Evolutionary conservation across 2,797 vertebrate genomes (phyloP).

Genomic region (Sebastes hubbsi): DNA sequence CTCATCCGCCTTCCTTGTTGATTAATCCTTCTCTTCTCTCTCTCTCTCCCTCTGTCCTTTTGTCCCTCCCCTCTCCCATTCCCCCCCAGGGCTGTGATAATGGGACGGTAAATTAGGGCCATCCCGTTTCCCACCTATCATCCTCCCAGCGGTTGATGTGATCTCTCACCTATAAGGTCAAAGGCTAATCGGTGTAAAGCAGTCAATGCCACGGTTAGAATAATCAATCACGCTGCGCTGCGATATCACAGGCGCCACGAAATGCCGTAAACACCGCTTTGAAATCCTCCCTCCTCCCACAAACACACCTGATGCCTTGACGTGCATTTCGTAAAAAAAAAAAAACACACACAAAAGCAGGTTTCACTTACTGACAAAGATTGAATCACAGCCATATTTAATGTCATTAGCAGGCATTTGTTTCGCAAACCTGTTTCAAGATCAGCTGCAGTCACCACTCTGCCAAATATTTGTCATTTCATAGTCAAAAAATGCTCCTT

Average conservation of each 20-base stretch:
- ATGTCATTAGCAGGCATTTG: conserved; percentile 37
- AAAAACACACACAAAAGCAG: background rate
- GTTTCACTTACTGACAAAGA: conserved; percentile 16
- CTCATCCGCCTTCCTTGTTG: conserved; percentile 32
- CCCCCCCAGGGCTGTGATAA: conserved; percentile 63
- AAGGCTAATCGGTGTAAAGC: conserved; percentile 68
- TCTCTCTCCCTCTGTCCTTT: conserved; percentile 3
- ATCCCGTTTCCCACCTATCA: conserved; percentile 51
- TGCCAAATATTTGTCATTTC: conserved; percentile 43
- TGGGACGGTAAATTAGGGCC: conserved; percentile 75
- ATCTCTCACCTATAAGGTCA: conserved; percentile 71
- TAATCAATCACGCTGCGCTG: conserved; percentile 70
- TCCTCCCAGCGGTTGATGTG: conserved; percentile 57
- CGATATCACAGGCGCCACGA: conserved; percentile 43
- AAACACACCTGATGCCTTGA: conserved; percentile 52
- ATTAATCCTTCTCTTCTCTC: conserved; percentile 46
- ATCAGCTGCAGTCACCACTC: conserved; percentile 8
- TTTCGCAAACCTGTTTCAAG: conserved; percentile 34
- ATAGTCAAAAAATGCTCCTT: conserved; percentile 18
- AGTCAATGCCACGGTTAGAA: conserved; percentile 58
- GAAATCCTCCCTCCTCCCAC: conserved; percentile 9
- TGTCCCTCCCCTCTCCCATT: conserved; percentile 21
- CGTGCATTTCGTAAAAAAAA: background rate
- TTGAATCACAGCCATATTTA: conserved; percentile 35
- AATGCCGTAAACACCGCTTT: conserved; percentile 27